A percentile compares a stretch with the other conserved stretches of the same genome.
Evolutionary conservation across 2,797 vertebrate species (phyloP).

Genomic region (Pangasius mekongensis): DNA sequence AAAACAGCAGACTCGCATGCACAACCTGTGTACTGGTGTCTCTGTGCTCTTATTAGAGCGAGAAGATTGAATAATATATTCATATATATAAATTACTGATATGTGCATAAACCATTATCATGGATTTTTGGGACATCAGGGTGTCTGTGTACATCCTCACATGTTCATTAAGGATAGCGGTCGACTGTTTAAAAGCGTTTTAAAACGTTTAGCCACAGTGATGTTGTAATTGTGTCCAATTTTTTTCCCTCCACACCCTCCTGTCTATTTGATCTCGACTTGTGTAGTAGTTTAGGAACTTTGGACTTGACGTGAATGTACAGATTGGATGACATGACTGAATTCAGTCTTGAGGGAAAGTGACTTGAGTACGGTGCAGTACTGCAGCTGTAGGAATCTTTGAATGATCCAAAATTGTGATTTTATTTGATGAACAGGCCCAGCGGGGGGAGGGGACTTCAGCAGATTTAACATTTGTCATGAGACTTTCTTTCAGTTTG

Average conservation of each 20-base stretch:
- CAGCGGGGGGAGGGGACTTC: neutral
- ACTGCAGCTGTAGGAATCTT: neutral
- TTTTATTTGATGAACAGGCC: neutral
- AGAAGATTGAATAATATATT: neutral
- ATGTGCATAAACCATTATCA: neutral
- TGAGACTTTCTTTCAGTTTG: neutral
- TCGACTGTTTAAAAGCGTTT: neutral
- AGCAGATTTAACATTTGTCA: neutral
- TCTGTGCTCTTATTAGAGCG: neutral
- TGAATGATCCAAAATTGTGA: neutral
- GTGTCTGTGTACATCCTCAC: neutral
- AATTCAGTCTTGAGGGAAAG: neutral
- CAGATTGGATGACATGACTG: neutral
- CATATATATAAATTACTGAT: neutral
- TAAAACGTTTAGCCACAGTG: neutral
- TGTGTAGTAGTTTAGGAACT: neutral
- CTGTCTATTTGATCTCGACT: neutral
- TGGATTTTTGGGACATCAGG: neutral
- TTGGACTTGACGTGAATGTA: neutral
- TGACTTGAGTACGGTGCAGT: neutral
- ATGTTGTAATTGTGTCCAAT: neutral
- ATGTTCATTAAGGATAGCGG: neutral
- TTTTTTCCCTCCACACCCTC: neutral
- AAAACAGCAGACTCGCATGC: conserved; percentile 10
- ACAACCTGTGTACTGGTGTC: neutral